Evolutionary conservation across 2,797 vertebrate genomes (phyloP).

Genomic region (Halcyon smyrnensis): DNA sequence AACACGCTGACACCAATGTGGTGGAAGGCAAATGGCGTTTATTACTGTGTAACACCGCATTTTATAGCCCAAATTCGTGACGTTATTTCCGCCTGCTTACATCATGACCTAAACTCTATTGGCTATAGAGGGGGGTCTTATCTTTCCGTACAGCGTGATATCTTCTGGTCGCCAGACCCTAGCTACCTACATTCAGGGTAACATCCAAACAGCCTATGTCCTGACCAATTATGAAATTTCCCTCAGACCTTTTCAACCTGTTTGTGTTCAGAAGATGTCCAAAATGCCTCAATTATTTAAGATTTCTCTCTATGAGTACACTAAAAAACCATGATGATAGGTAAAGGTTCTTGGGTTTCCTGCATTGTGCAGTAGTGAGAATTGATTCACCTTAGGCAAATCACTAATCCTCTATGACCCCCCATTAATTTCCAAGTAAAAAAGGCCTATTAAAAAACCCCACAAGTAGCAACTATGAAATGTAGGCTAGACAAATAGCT

Average conservation of each 20-base stretch:
- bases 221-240: background rate
- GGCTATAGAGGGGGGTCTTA: too few relatives aligned
- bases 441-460: background rate
- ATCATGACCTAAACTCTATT: too few relatives aligned
- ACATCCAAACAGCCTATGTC: background rate
- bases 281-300: background rate
- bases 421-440: background rate
- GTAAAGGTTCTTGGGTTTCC: background rate
- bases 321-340: background rate
- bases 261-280: background rate
- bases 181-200: too few relatives aligned
- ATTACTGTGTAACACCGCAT: too few relatives aligned
- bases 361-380: background rate
- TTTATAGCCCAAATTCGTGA: too few relatives aligned
- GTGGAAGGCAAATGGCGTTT: too few relatives aligned
- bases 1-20: too few relatives aligned
- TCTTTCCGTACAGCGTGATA: too few relatives aligned
- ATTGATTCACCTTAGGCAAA: background rate
- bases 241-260: background rate
- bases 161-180: too few relatives aligned
- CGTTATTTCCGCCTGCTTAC: too few relatives aligned
- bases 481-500: background rate
- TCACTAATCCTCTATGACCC: background rate
- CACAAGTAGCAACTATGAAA: background rate
- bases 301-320: background rate